Evolutionary conservation across 2,888 invertebrate genomes (phyloP).

Genomic region (Branchellion lobata): DNA sequence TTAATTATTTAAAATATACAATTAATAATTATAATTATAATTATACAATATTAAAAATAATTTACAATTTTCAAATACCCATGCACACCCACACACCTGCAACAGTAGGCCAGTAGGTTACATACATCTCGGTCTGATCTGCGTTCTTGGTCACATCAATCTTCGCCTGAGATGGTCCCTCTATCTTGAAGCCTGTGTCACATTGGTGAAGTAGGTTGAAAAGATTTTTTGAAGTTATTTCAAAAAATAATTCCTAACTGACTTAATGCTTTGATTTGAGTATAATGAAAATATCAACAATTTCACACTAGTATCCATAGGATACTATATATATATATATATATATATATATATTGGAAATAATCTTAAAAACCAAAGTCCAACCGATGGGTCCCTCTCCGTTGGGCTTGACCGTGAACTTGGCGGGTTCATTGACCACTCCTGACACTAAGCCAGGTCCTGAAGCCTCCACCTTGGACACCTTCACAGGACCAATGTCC

Average conservation of each 20-base stretch:
- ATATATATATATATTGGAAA: not conserved
- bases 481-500: slow-evolving; percentile 77
- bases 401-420: slow-evolving; percentile 85
- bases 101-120: slow-evolving; percentile 77
- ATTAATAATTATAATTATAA: no score
- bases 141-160: slow-evolving; percentile 84
- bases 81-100: no score
- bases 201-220: not conserved
- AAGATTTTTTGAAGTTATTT: no score
- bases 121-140: slow-evolving; percentile 81
- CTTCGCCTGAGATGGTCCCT: slow-evolving; percentile 79
- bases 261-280: no score
- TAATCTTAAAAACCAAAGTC: no score
- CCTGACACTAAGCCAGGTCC: slow-evolving; percentile 82
- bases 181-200: slow-evolving; percentile 65
- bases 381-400: slow-evolving; percentile 79
- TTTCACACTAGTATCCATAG: no score
- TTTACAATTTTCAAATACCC: no score
- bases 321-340: not conserved
- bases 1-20: no score
- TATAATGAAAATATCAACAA: no score
- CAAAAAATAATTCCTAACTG: no score
- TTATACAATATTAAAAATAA: no score
- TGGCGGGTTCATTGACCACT: slow-evolving; percentile 77
- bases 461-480: slow-evolving; percentile 77